phyloP scores from a whole-genome alignment of 2,888 invertebrate species.

The Nymphalis urticae region DNA sequence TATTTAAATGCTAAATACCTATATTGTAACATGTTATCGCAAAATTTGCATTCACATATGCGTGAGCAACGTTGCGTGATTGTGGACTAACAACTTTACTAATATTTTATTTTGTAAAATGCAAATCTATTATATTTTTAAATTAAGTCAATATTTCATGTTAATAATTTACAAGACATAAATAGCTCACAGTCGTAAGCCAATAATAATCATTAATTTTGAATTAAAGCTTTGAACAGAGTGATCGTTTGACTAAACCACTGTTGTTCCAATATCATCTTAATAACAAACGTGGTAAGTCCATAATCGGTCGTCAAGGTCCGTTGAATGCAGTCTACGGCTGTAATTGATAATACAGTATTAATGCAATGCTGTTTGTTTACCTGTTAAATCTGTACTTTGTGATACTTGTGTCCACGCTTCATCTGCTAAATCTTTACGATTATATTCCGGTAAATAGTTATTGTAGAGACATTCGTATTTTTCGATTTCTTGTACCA shows the following conservation, averaged over 20 bases:
- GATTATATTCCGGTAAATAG: slow-evolving; percentile 49
- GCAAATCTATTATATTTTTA: not conserved
- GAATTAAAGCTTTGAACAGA: slow-evolving; percentile 9
- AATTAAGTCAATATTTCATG: not conserved
- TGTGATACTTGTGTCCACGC: slow-evolving; percentile 48
- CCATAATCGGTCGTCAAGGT: not conserved
- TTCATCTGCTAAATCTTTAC: slow-evolving; percentile 50
- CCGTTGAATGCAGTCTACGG: not conserved
- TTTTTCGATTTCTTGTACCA: slow-evolving; percentile 50
- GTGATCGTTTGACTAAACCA: not conserved
- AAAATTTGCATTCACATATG: not conserved
- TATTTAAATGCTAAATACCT: no score
- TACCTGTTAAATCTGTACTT: slow-evolving; percentile 46
- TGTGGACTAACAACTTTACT: not conserved
- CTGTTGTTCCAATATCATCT: not conserved
- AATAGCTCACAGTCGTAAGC: not conserved
- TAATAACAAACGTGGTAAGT: not conserved
- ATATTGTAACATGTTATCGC: no score
- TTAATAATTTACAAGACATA: not conserved
- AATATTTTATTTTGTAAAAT: not conserved
- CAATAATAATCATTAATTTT: slow-evolving; percentile 9
- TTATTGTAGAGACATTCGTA: slow-evolving; percentile 49
- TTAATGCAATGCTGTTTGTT: slow-evolving; percentile 36
- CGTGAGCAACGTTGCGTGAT: not conserved
- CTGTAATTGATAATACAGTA: slow-evolving; percentile 9